These are phyloP conservation scores for Drosophila bocqueti DNA, from an alignment of 1,140 invertebrate species.

Conservation along the genomic window DNA sequence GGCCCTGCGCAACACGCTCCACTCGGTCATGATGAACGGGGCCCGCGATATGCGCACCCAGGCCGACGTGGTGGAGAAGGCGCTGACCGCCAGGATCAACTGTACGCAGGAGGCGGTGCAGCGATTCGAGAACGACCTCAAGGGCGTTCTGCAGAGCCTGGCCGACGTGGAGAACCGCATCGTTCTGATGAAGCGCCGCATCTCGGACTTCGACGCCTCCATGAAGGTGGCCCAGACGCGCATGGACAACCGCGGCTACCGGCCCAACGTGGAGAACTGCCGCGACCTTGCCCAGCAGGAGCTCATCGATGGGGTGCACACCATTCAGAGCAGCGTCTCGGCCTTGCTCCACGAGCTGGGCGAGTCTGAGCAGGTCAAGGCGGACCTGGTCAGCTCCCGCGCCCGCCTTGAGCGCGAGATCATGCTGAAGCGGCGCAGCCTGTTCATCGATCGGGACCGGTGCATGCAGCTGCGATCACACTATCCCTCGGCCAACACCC, in stretches of 20 bases:
- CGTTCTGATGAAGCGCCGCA: slow-evolving; percentile 87
- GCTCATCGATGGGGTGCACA: slow-evolving; percentile 91
- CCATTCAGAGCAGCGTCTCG: slow-evolving; percentile 88
- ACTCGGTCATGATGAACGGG: slow-evolving; percentile 88
- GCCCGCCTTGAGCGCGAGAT: slow-evolving; percentile 89
- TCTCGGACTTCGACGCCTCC: slow-evolving; percentile 89
- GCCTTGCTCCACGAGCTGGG: slow-evolving; percentile 87
- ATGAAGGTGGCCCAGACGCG: slow-evolving; percentile 93
- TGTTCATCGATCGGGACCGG: slow-evolving; percentile 89
- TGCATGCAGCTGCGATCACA: slow-evolving; percentile 88
- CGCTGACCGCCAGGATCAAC: slow-evolving; percentile 88
- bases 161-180: slow-evolving; percentile 90
- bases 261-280: slow-evolving; percentile 90
- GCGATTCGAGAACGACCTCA: slow-evolving; percentile 89
- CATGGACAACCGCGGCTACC: slow-evolving; percentile 88
- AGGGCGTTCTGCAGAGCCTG: slow-evolving; percentile 88
- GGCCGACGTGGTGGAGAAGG: slow-evolving; percentile 90
- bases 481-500: slow-evolving; percentile 88
- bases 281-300: slow-evolving; percentile 89
- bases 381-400: slow-evolving; percentile 87
- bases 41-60: slow-evolving; percentile 90
- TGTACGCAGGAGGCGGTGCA: slow-evolving; percentile 89
- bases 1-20: slow-evolving; percentile 87
- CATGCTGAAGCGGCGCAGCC: slow-evolving; percentile 89
- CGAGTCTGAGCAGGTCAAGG: slow-evolving; percentile 87